phyloP scores from a whole-genome alignment of 2,888 invertebrate genomes.

The Morpho deidamia region DNA sequence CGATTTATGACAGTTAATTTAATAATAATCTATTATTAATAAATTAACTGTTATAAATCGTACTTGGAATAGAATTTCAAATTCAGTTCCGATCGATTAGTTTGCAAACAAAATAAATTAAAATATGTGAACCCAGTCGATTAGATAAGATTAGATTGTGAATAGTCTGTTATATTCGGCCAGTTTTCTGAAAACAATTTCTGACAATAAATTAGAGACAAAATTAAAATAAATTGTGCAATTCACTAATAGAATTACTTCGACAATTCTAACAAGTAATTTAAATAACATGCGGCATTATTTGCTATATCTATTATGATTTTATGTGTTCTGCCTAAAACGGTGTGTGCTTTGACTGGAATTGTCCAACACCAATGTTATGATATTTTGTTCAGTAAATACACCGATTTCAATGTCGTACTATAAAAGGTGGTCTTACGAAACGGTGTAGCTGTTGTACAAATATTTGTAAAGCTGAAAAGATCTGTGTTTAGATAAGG shows the following conservation, averaged over 20 bases:
- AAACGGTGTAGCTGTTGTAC: conserved; percentile 28
- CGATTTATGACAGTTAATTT: no score
- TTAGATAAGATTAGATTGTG: no score
- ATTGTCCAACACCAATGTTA: conserved; percentile 32
- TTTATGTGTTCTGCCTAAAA: conserved; percentile 35
- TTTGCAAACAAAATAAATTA: no score
- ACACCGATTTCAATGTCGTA: conserved; percentile 48
- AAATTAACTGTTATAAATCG: no score
- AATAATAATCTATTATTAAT: no score
- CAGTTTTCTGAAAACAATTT: no score
- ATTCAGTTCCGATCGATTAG: no score
- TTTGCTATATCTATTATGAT: conserved; percentile 9
- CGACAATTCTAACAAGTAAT: conserved; percentile 14
- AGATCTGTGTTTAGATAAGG: conserved; percentile 2
- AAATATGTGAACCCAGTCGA: no score
- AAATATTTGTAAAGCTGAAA: conserved; percentile 37
- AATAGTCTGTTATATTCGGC: no score
- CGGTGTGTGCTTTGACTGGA: conserved; percentile 28
- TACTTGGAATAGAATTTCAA: no score
- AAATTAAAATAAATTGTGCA: not conserved
- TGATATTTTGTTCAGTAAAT: conserved; percentile 28
- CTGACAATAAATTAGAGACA: no score
- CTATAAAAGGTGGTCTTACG: conserved; percentile 47
- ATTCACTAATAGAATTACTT: not conserved
- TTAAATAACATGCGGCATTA: conserved; percentile 14